A percentile compares a stretch with the other conserved stretches of the same genome.
phyloP scores from a whole-genome alignment of 2,113 vertebrate species.

The Oryzias woworae region DNA sequence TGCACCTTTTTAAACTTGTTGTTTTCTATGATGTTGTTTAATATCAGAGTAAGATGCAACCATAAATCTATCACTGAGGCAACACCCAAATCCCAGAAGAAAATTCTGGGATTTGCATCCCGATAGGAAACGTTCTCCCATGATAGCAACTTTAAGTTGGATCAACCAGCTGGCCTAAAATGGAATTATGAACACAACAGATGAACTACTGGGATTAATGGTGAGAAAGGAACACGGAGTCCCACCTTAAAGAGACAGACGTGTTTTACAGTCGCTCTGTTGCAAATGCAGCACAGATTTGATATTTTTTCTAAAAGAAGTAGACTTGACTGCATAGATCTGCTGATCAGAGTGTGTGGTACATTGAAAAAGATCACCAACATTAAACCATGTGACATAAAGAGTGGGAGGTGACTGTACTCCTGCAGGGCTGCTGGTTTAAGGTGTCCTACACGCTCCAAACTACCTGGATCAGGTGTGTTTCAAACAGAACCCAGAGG shows the following conservation, averaged over 20 bases:
- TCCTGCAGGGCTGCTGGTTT: too few species aligned
- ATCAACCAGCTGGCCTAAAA: constrained; percentile 27
- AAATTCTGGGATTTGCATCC: constrained; percentile 24
- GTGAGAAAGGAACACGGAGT: background rate
- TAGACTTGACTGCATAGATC: background rate
- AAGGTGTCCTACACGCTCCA: too few species aligned
- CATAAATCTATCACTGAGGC: constrained; percentile 1
- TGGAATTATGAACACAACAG: constrained; percentile 8
- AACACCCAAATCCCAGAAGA: constrained; percentile 28
- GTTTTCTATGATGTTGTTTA: constrained; percentile 1
- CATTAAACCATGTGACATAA: too few species aligned
- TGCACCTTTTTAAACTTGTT: constrained; percentile 7
- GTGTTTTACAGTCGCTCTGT: background rate
- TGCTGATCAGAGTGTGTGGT: background rate
- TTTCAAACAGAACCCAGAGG: too few species aligned
- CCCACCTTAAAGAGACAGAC: too few species aligned
- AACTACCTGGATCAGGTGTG: too few species aligned
- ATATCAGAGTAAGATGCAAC: background rate
- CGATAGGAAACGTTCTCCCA: constrained; percentile 15
- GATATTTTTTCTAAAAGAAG: background rate
- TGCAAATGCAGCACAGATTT: background rate
- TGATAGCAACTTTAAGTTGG: constrained; percentile 4
- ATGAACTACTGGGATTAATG: constrained; percentile 17
- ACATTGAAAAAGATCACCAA: background rate
- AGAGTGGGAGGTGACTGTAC: too few species aligned